Evolutionary conservation across 2,113 vertebrate genomes (phyloP), one percentile per base, ranked within the genome.

Genomic region (Hemicordylus capensis): DNA sequence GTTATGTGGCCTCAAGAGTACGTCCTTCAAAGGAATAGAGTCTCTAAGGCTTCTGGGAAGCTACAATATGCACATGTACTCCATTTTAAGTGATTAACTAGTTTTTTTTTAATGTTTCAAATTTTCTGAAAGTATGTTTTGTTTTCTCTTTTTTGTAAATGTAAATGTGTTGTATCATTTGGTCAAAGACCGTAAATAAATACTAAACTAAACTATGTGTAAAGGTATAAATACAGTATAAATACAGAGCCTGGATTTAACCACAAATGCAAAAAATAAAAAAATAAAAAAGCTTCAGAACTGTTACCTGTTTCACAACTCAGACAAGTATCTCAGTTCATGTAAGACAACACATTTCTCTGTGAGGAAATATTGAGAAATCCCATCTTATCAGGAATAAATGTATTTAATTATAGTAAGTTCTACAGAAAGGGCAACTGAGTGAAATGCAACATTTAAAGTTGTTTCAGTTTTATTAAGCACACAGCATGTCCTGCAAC

Each of bases 211-310:
- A 70, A 74, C 69, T 58, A 69, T 34, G 51, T 42, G 34, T 19
- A 34, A 28, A 56, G n/a, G n/a, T n/a, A n/a, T 8, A 39, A 72
- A 20, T 51, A 42, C 22, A 72, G 42, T 24, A 61, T 61, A 85
- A 85, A 78, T n/a, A 79, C 48, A 9, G 39, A 61, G 66, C 54
- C 58, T 28, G 42, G n/a, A 85, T 79, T 79, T 31, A 78, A 54
- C 26, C 76, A 79, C 58, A 42, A 72, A 39, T 70, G 66, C 84
- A 72, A 85, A 85, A n/a, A n/a, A n/a, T n/a, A n/a, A n/a, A n/a
- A n/a, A n/a, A n/a, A n/a, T n/a, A n/a, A n/a, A n/a, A 72, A 51
- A 63, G 51, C 44, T 44, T 44, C 73, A 70, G 76, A 61, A 83
- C 7, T 61, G 24, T 76, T 80, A 75, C 46, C 72, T 67, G 51